Evolutionary conservation across 2,797 vertebrate species (phyloP).

Genomic region (Urosaurus nigricauda): DNA sequence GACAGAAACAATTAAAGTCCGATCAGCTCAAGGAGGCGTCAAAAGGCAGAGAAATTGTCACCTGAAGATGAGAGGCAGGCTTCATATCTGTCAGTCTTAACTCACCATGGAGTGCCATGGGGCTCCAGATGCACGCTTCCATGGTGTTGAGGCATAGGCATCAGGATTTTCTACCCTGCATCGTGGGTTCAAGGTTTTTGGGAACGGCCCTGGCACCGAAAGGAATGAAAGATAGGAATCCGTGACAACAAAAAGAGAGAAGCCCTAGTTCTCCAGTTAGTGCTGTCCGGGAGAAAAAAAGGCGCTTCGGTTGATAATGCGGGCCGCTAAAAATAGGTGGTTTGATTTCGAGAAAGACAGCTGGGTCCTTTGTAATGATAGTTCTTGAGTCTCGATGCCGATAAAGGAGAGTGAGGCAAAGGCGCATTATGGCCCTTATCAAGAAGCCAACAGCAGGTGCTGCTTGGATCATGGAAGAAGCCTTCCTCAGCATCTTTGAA

Average conservation of each 20-base stretch:
- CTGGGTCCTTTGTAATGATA: neutral
- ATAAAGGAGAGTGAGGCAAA: neutral
- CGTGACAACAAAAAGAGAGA: neutral
- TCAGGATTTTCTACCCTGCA: neutral
- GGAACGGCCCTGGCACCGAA: no score
- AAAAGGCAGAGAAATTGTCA: constrained; percentile 41
- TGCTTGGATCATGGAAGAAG: fast-evolving
- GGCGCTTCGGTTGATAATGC: neutral
- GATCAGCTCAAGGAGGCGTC: constrained; percentile 40
- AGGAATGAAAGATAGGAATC: no score
- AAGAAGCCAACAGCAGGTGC: neutral
- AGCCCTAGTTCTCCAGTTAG: neutral
- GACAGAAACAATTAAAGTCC: constrained; percentile 56
- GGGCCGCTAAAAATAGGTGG: neutral
- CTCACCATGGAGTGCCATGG: no score
- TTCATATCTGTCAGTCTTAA: no score
- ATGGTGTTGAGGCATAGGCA: no score
- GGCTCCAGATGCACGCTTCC: no score
- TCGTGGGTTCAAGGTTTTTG: neutral
- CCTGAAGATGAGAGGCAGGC: neutral
- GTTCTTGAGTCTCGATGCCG: neutral
- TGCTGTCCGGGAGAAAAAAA: neutral
- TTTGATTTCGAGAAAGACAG: fast-evolving
- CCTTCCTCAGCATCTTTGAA: fast-evolving
- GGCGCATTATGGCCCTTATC: neutral